Conservation (phyloP, 2,113 vertebrate genomes). For the Recurvirostra avosetta region DNA sequence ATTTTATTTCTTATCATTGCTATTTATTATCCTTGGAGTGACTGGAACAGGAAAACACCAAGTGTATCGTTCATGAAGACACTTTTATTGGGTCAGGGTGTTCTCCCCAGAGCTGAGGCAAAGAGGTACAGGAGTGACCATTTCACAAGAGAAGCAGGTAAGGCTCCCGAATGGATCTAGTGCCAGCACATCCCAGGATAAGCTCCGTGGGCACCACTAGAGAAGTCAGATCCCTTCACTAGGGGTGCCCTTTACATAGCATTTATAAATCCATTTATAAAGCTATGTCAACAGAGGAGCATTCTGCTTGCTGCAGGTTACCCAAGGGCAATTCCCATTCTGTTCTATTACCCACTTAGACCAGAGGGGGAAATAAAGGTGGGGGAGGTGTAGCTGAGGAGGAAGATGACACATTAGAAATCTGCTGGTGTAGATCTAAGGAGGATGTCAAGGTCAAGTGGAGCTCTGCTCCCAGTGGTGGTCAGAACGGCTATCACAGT, state of each 20-base stretch:
- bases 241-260: accelerated
- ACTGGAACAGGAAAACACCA: not conserved
- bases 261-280: not conserved
- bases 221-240: not conserved
- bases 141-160: not conserved
- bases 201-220: not conserved
- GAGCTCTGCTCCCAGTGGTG: not conserved
- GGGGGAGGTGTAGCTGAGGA: not conserved
- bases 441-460: not conserved
- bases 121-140: not conserved
- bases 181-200: not conserved
- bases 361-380: not conserved
- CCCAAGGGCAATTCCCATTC: not conserved
- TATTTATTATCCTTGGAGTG: not conserved
- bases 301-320: not conserved
- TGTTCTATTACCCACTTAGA: not conserved
- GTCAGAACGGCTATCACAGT: not conserved
- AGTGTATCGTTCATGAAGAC: accelerated
- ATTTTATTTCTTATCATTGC: not conserved
- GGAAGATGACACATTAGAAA: not conserved
- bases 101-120: not conserved
- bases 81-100: not conserved
- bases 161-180: not conserved
- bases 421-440: not conserved
- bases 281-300: not conserved